A percentile compares a stretch with the other conserved stretches of the same genome.
These are phyloP conservation scores for Eustalomyia histrio DNA, from an alignment of 2,888 invertebrate species.

Conservation along the genomic window DNA sequence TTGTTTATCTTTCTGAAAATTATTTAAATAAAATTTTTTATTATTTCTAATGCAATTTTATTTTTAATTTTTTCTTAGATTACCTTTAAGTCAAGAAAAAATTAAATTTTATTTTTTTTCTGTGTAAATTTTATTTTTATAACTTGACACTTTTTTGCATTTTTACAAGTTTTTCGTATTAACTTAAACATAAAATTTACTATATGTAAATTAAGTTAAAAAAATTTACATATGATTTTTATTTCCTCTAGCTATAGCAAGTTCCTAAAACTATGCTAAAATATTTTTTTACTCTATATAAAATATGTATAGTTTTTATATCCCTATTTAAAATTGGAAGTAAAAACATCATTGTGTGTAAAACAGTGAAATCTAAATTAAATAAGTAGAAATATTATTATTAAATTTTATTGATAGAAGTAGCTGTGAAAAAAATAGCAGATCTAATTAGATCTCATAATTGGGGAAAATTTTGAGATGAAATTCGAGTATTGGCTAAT, in stretches of 20 bases:
- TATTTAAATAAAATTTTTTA: neutral
- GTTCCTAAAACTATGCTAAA: neutral
- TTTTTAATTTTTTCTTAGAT: neutral
- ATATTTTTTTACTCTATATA: neutral
- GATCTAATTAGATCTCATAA: too few species aligned
- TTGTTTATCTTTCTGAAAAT: neutral
- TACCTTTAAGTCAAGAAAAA: neutral
- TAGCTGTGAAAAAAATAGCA: too few species aligned
- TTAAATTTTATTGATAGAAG: too few species aligned
- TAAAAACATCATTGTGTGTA: neutral
- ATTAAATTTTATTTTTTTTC: slow-evolving; percentile 11
- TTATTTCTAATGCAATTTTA: neutral
- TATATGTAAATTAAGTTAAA: slow-evolving; percentile 2
- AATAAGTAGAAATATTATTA: too few species aligned
- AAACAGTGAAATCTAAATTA: neutral
- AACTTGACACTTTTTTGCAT: slow-evolving; percentile 17
- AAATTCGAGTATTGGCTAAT: too few species aligned
- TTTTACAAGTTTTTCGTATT: neutral
- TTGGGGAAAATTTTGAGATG: too few species aligned
- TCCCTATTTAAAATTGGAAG: neutral
- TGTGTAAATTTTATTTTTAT: slow-evolving; percentile 32
- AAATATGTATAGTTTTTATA: neutral
- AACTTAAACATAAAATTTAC: slow-evolving; percentile 1
- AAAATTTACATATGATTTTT: neutral
- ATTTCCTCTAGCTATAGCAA: neutral